A percentile compares a stretch with the other conserved stretches of the same genome.
phyloP scores from a whole-genome alignment of 30 jellyfish, hydroid and myxozoan genomes.

The Hydra vulgaris region DNA sequence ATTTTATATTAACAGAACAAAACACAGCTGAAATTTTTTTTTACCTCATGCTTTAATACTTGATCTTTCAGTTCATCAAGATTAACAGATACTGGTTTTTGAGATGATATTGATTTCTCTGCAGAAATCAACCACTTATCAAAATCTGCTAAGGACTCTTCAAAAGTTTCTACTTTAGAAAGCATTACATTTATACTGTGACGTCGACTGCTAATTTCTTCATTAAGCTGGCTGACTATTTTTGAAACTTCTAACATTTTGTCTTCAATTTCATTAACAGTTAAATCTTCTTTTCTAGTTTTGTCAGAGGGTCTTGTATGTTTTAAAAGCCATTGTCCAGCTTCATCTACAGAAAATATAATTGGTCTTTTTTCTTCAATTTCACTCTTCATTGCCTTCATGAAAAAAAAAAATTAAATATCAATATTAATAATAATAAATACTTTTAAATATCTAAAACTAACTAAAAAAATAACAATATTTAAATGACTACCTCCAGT shows the following conservation, averaged over 20 bases:
- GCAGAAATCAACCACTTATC: constrained; percentile 75
- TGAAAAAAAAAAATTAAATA: background rate
- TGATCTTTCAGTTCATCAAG: constrained; percentile 49
- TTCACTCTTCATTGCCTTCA: constrained; percentile 51
- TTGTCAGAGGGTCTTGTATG: constrained; percentile 38
- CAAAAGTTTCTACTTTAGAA: constrained; percentile 43
- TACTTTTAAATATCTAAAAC: background rate
- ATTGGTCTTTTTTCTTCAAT: constrained; percentile 43
- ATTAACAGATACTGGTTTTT: constrained; percentile 51
- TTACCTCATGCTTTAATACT: constrained; percentile 47
- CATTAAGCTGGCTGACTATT: constrained; percentile 36
- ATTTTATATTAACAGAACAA: no score
- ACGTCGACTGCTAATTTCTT: constrained; percentile 39
- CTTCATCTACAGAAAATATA: constrained; percentile 38
- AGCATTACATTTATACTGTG: constrained; percentile 28
- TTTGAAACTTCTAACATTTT: constrained; percentile 31
- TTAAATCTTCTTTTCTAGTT: constrained; percentile 46
- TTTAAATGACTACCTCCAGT: constrained; percentile 32
- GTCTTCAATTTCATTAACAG: constrained; percentile 46
- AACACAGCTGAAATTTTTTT: no score
- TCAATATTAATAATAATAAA: background rate
- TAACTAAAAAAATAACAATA: no score
- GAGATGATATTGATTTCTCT: constrained; percentile 53
- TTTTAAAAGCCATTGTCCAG: constrained; percentile 74
- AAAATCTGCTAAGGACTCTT: constrained; percentile 45